phyloP scores from a whole-genome alignment of 2,113 vertebrate genomes.

The Probosciger aterrimus region DNA sequence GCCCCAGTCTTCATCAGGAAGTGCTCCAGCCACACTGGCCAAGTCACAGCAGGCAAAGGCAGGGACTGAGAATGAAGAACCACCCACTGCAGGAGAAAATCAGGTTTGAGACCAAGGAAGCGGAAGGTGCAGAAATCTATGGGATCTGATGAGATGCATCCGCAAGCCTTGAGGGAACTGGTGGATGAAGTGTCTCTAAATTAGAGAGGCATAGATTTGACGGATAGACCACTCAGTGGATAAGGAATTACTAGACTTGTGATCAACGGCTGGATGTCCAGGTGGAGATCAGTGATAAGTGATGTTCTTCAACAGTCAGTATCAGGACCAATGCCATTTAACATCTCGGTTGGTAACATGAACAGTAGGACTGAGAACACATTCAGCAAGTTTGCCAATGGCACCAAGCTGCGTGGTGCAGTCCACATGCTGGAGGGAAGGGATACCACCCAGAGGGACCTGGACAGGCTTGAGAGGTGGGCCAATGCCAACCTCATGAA shows the following conservation, averaged over 20 bases:
- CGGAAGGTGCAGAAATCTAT: not conserved
- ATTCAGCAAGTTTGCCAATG: not conserved
- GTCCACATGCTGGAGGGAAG: not conserved
- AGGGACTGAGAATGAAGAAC: not conserved
- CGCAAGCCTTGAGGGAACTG: not conserved
- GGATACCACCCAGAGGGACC: not conserved
- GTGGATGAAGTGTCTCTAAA: not conserved
- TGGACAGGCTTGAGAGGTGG: not conserved
- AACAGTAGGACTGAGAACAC: not conserved
- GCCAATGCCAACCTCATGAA: not conserved
- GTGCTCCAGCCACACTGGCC: not conserved
- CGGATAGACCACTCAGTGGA: not conserved
- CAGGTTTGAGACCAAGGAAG: not conserved
- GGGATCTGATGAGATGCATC: not conserved
- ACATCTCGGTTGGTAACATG: accelerated
- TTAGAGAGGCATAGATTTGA: not conserved
- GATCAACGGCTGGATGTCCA: not conserved
- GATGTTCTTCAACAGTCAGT: not conserved
- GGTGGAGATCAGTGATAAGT: not conserved
- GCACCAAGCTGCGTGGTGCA: not conserved
- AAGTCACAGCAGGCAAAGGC: not conserved
- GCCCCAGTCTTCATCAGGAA: not conserved
- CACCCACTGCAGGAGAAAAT: not conserved
- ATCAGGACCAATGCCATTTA: not conserved
- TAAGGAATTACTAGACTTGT: not conserved